Conservation (phyloP, 1,140 invertebrate genomes). For the Zaprionus taronus region DNA sequence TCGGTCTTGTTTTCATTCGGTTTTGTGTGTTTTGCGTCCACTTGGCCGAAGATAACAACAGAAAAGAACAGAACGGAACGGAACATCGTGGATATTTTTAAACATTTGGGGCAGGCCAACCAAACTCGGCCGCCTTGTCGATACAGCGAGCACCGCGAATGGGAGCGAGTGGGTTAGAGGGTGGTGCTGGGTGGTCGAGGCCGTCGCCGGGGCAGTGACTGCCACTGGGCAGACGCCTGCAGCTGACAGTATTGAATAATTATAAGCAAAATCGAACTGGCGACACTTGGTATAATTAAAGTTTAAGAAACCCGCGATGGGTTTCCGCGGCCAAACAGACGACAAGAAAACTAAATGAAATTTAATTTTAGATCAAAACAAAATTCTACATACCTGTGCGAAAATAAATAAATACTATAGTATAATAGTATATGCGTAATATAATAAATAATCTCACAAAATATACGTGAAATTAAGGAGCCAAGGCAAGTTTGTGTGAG, state of each 20-base stretch:
- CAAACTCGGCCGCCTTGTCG: constrained; percentile 66
- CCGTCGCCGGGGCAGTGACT: constrained; percentile 3
- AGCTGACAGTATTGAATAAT: constrained; percentile 75
- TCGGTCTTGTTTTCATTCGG: constrained; percentile 20
- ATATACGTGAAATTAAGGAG: constrained; percentile 6
- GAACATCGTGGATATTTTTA: constrained; percentile 64
- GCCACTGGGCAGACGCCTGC: constrained; percentile 31
- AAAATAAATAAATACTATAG: constrained; percentile 1
- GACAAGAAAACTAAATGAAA: neutral
- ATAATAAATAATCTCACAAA: neutral
- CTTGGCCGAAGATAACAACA: constrained; percentile 64
- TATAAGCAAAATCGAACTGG: constrained; percentile 71
- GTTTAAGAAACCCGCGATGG: constrained; percentile 35
- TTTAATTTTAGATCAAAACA: constrained; percentile 28
- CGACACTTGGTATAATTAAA: constrained; percentile 64
- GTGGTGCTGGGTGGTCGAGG: neutral
- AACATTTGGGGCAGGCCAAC: constrained; percentile 77
- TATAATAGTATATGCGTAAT: constrained; percentile 4
- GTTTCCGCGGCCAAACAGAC: constrained; percentile 1
- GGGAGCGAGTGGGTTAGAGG: neutral
- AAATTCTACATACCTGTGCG: constrained; percentile 15
- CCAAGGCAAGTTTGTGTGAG: constrained; percentile 21
- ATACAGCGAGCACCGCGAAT: constrained; percentile 44
- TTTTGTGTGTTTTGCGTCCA: constrained; percentile 51
- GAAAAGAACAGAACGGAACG: constrained; percentile 56